A percentile compares a stretch with the other conserved stretches of the same genome.
These are phyloP conservation scores for Aporrectodea caliginosa DNA, from an alignment of 1,140 invertebrate species.

Conservation along the genomic window DNA sequence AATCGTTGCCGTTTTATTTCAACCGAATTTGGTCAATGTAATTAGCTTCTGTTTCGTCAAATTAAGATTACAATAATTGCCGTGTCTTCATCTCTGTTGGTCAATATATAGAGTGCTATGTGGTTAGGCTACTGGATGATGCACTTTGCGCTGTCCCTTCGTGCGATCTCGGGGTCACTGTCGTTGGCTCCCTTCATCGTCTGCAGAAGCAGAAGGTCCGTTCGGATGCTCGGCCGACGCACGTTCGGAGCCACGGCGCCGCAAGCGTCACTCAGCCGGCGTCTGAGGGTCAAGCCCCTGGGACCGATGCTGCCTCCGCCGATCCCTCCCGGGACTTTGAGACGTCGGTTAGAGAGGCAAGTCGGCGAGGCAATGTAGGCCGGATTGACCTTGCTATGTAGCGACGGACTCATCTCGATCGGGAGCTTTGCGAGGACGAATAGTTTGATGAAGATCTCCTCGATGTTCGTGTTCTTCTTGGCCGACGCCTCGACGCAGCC, in stretches of 20 bases:
- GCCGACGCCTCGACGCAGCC: conserved; percentile 75
- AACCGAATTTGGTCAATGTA: too few species aligned
- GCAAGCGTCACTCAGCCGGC: conserved; percentile 74
- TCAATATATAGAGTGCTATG: too few species aligned
- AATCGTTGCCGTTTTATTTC: too few species aligned
- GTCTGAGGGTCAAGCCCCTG: conserved; percentile 73
- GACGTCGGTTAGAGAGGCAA: conserved; percentile 53
- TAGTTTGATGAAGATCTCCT: conserved; percentile 75
- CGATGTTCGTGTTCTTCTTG: conserved; percentile 71
- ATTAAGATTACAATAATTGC: too few species aligned
- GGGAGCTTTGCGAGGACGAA: conserved; percentile 75
- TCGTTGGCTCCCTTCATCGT: too few species aligned
- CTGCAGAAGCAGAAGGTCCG: conserved; percentile 78
- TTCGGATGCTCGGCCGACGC: conserved; percentile 74
- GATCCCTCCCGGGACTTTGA: too few species aligned
- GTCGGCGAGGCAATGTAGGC: conserved; percentile 40
- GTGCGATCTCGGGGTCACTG: too few species aligned
- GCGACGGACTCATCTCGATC: conserved; percentile 81
- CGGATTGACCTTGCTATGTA: conserved; percentile 62
- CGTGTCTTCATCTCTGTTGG: too few species aligned
- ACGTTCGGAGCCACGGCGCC: conserved; percentile 79
- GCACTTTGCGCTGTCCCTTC: too few species aligned
- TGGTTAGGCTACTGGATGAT: too few species aligned
- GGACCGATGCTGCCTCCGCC: too few species aligned
- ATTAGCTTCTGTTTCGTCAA: too few species aligned